A percentile compares a stretch with the other conserved stretches of the same genome.
phyloP scores from a whole-genome alignment of 2,888 invertebrate genomes.

The Platycheirus rosarum region DNA sequence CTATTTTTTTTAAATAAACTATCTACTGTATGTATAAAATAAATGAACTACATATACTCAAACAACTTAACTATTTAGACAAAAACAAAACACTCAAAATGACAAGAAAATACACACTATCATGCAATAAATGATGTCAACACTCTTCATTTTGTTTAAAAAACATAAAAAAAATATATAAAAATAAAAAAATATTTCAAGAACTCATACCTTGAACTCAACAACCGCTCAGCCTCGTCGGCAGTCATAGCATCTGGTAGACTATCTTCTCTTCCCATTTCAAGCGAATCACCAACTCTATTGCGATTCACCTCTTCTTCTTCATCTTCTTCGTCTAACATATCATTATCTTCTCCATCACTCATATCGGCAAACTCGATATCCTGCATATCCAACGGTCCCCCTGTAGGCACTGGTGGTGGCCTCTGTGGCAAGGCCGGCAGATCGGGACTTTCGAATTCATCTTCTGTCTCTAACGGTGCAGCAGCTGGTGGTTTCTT shows the following conservation, averaged over 20 bases:
- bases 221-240: slow-evolving; percentile 93
- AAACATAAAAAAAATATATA: too few relatives aligned
- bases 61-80: too few relatives aligned
- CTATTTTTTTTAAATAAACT: too few relatives aligned
- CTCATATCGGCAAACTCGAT: slow-evolving; percentile 85
- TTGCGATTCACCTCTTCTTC: slow-evolving; percentile 26
- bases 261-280: slow-evolving; percentile 78
- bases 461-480: slow-evolving; percentile 79
- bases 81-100: slow-evolving; percentile 73
- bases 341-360: slow-evolving; percentile 83
- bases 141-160: not conserved
- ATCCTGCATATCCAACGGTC: slow-evolving; percentile 84
- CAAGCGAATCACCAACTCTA: slow-evolving; percentile 56
- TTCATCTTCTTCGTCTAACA: slow-evolving; percentile 80
- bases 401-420: slow-evolving; percentile 81
- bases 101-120: slow-evolving; percentile 74
- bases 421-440: slow-evolving; percentile 78
- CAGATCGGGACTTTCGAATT: slow-evolving; percentile 77
- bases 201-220: slow-evolving; percentile 90
- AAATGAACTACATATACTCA: too few relatives aligned
- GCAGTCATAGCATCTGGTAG: slow-evolving; percentile 89
- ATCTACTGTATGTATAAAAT: too few relatives aligned
- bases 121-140: slow-evolving; percentile 71
- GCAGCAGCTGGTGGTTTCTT: slow-evolving; percentile 78
- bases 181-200: too few relatives aligned